These are phyloP conservation scores for Leguminivora glycinivorella DNA, from an alignment of 1,140 invertebrate species.

Conservation along the genomic window DNA sequence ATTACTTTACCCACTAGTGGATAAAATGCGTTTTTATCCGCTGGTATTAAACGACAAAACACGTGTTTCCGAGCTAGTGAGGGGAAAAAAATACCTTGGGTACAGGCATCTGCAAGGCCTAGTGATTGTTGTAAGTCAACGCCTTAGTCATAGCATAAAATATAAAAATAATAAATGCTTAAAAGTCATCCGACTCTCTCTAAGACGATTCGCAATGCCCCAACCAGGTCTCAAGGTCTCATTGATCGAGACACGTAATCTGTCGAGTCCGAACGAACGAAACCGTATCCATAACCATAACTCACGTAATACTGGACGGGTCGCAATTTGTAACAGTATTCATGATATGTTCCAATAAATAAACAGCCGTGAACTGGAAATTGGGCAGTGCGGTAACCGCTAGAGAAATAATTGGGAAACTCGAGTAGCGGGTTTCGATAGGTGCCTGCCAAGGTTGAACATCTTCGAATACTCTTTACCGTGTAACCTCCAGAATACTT, in stretches of 20 bases:
- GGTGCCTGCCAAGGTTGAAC: neutral
- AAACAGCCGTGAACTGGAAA: conserved; percentile 25
- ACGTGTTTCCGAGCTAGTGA: too few species aligned
- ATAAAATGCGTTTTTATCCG: too few species aligned
- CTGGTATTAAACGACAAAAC: too few species aligned
- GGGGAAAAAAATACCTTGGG: too few species aligned
- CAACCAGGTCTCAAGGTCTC: neutral
- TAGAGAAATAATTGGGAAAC: conserved; percentile 17
- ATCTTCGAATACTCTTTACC: neutral
- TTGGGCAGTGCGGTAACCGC: conserved; percentile 22
- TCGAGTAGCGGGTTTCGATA: conserved; percentile 8
- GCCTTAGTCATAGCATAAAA: too few species aligned
- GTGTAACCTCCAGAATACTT: neutral
- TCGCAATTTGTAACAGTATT: conserved; percentile 26
- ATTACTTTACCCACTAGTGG: too few species aligned
- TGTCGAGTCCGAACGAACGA: neutral
- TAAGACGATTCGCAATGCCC: neutral
- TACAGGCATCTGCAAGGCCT: too few species aligned
- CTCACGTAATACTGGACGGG: conserved; percentile 10
- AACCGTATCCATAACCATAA: conserved; percentile 15
- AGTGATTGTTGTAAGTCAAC: too few species aligned
- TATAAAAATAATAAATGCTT: neutral
- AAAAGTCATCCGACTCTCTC: neutral
- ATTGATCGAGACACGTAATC: neutral
- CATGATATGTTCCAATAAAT: conserved; percentile 24